These are phyloP conservation scores for Diglossa brunneiventris DNA, from an alignment of 2,113 vertebrate species.

Conservation along the genomic window DNA sequence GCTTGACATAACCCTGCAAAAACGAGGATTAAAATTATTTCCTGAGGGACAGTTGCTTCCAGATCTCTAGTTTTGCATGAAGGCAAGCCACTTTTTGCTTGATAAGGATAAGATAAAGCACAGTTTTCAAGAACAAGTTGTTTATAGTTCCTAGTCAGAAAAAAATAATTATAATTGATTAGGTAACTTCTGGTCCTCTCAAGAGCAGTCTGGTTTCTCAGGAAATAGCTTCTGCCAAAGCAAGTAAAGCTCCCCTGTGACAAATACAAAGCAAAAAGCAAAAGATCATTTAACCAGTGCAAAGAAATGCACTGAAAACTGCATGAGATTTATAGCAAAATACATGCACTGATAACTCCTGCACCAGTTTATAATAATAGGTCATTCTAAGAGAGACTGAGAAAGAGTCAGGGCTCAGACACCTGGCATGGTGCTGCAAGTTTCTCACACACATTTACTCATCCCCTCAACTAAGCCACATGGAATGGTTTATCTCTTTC, in stretches of 20 bases:
- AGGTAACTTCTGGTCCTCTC: not conserved
- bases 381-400: not conserved
- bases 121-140: not conserved
- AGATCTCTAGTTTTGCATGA: not conserved
- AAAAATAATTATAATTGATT: not conserved
- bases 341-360: not conserved
- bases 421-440: not conserved
- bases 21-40: not conserved
- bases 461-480: not conserved
- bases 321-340: not conserved
- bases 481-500: not conserved
- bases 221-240: not conserved
- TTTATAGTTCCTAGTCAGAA: not conserved
- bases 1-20: constrained; percentile 22
- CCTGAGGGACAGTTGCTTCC: not conserved
- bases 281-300: not conserved
- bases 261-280: not conserved
- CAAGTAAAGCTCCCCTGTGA: not conserved
- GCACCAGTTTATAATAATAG: not conserved
- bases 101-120: not conserved
- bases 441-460: not conserved
- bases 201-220: not conserved
- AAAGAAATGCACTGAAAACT: not conserved
- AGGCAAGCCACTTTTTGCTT: not conserved
- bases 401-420: not conserved